phyloP scores from a whole-genome alignment of 2,888 invertebrate species.

The Miltochrista miniata region DNA sequence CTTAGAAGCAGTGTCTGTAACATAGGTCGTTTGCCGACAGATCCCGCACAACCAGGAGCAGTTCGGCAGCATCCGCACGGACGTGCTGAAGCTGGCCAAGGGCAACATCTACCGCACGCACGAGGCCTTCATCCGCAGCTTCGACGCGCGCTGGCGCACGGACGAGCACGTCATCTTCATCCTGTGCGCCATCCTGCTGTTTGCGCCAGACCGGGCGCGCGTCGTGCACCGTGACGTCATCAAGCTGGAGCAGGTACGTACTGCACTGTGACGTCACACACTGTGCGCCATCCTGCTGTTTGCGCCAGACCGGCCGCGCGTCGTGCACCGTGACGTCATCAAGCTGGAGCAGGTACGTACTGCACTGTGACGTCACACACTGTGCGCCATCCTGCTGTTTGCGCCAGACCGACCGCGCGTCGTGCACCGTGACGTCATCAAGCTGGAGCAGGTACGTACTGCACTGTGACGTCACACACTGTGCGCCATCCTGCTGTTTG shows the following conservation, averaged over 20 bases:
- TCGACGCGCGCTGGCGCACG: conserved; percentile 92
- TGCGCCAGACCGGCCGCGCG: too few species aligned
- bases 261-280: neutral
- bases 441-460: too few species aligned
- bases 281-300: neutral
- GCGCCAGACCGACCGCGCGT: too few species aligned
- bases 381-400: too few species aligned
- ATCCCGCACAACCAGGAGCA: conserved; percentile 91
- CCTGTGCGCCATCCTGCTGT: conserved; percentile 95
- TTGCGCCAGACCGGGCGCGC: conserved; percentile 91
- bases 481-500: too few species aligned
- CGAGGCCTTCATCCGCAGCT: conserved; percentile 92
- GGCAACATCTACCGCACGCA: conserved; percentile 94
- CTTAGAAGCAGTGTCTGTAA: neutral
- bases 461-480: too few species aligned
- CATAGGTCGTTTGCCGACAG: conserved; percentile 58
- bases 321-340: neutral
- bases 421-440: too few species aligned
- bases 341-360: neutral
- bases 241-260: conserved; percentile 90
- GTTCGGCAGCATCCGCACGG: conserved; percentile 91
- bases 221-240: conserved; percentile 94
- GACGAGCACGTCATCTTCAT: conserved; percentile 96
- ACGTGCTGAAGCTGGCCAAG: conserved; percentile 95
- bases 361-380: too few species aligned